Base-by-base conservation (phyloP, 2,797 vertebrate species). In the Melanotaenia pygmaea region DNA sequence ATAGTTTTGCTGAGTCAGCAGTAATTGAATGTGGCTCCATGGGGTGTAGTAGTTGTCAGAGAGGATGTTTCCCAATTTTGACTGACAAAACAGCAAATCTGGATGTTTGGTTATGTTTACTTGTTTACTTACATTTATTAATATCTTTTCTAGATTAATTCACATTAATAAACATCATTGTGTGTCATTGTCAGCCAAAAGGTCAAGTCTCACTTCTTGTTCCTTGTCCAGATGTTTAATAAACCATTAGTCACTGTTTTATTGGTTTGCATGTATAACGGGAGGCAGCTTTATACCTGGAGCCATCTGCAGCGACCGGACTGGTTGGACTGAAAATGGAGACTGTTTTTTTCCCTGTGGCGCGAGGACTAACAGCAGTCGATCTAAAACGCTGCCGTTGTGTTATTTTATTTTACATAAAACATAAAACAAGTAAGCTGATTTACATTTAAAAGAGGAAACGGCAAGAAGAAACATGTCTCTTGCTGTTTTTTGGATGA, bases 391-490 rank as follows among this genome's bases (percentile, higher is more conserved):
- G 38, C 63, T 47, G 30, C 57, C 62, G 67, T 63, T 56, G 45
- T 53, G n/a, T 72, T 64, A 45, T 67, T 70, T 74, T 4, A 35
- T 59, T 65, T 57, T 28, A 58, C 60, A 58, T 64, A 24, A 71
- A 40, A 40, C 45, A 65, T 10, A 72, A 80, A 28, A 32, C 53
- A 84, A 71, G 65, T 45, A 1, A 59, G 20, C 53, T 28, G 65
- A 79, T 87, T 79, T 82, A 64, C 76, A 80, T 66, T 61, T 69
- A 37, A 76, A 79, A 77, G 53, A 37, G 16, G 43, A 54, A 56
- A 47, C 59, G 51, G 8, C 65, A 6, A 18, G 61, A 69, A 60
- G 40, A 67, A 63, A 22, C 72, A 38, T 32, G 53, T 59, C 61
- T 38, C 30, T 11, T 59, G 20, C 13, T 26, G 6, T 70, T 69